Conservation (phyloP, 2,113 vertebrate species). For the Plectropomus leopardus region DNA sequence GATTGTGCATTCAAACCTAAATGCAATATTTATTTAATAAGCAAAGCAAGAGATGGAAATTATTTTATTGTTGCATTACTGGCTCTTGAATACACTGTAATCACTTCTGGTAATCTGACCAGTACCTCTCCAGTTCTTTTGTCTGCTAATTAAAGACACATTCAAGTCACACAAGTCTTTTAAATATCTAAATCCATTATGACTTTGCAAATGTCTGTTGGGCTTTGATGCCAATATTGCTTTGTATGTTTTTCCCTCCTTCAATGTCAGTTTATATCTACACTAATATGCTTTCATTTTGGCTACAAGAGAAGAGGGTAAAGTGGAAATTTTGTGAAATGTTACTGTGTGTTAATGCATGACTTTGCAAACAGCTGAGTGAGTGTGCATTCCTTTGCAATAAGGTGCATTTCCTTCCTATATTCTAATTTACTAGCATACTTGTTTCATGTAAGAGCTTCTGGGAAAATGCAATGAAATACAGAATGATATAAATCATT, state of each 20-base stretch:
- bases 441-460: background rate
- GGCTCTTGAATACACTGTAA: background rate
- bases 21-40: slow-evolving; percentile 17
- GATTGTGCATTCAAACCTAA: slow-evolving; percentile 5
- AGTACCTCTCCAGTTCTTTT: background rate
- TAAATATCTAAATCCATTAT: background rate
- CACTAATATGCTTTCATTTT: too few relatives aligned
- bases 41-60: background rate
- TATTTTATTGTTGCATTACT: background rate
- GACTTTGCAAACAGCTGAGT: background rate
- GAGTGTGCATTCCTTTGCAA: background rate
- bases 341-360: background rate
- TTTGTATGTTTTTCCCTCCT: background rate
- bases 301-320: background rate
- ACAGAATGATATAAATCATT: background rate
- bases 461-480: background rate
- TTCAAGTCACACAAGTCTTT: too few relatives aligned
- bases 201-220: background rate
- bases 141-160: background rate
- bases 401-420: slow-evolving; percentile 15
- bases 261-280: background rate
- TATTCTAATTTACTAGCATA: background rate
- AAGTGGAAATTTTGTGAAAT: background rate
- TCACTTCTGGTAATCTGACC: background rate
- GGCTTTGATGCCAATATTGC: background rate